phyloP scores from a whole-genome alignment of 2,888 invertebrate genomes.

The Microctonus brassicae region DNA sequence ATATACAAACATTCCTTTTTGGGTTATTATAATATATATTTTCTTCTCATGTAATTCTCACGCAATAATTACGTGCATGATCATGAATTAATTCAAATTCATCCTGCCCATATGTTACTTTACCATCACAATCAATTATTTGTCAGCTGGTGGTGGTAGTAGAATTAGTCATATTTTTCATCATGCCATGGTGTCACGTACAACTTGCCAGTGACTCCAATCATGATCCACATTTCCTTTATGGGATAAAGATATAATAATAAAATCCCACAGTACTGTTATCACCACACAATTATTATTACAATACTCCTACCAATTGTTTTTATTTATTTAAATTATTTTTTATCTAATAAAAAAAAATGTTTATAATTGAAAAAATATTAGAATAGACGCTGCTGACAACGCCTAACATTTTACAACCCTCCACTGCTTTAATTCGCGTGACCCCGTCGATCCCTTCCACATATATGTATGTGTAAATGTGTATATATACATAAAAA shows the following conservation, averaged over 20 bases:
- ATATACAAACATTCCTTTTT: constrained; percentile 63
- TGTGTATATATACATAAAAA: not conserved
- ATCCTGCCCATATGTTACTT: not conserved
- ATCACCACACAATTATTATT: too few species aligned
- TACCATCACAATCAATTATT: not conserved
- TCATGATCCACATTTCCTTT: not conserved
- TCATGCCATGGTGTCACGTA: not conserved
- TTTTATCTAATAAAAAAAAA: too few species aligned
- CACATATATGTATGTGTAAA: not conserved
- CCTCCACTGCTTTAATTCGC: constrained; percentile 46
- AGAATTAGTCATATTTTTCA: not conserved
- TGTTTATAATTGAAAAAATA: constrained; percentile 29
- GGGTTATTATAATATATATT: constrained; percentile 8
- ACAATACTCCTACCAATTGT: too few species aligned
- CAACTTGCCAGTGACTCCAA: not conserved
- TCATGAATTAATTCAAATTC: not conserved
- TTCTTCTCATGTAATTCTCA: not conserved
- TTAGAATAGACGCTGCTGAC: constrained; percentile 58
- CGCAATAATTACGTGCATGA: not conserved
- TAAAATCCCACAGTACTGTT: not conserved
- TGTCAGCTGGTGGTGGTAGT: not conserved
- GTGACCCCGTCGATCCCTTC: constrained; percentile 29
- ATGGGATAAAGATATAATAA: not conserved
- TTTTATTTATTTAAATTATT: too few species aligned
- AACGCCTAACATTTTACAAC: constrained; percentile 63